phyloP scores from a whole-genome alignment of 2,113 vertebrate genomes.

The Antechinus stuartii region DNA sequence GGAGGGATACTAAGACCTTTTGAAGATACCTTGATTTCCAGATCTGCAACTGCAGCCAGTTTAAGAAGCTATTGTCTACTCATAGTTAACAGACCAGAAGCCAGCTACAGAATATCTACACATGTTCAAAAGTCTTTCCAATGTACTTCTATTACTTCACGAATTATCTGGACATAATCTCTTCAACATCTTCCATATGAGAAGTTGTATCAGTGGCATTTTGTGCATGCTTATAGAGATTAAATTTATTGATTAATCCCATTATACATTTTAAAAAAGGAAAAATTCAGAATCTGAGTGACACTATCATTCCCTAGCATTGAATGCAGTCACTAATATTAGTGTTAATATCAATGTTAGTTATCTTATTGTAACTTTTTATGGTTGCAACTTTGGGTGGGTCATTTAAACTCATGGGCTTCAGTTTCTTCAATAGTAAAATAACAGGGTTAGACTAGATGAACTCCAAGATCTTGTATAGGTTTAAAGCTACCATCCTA shows the following conservation, averaged over 20 bases:
- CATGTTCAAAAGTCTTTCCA: not conserved
- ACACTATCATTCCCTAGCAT: not conserved
- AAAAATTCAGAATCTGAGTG: not conserved
- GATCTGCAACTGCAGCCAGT: not conserved
- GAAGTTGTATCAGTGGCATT: not conserved
- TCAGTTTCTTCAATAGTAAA: not conserved
- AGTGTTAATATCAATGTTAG: not conserved
- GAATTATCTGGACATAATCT: not conserved
- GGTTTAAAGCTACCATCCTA: not conserved
- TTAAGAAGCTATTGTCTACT: not conserved
- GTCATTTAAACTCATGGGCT: not conserved
- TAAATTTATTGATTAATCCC: not conserved
- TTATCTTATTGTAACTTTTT: not conserved
- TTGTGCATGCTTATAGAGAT: not conserved
- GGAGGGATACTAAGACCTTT: too few relatives aligned
- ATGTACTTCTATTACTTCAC: not conserved
- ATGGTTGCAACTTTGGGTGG: not conserved
- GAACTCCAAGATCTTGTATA: not conserved
- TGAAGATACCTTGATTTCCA: too few relatives aligned
- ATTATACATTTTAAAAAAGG: not conserved
- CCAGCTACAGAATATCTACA: not conserved
- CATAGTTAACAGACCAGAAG: not conserved
- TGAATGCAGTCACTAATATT: not conserved
- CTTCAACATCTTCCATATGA: not conserved
- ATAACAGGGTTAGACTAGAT: not conserved